Conservation (phyloP, 2,797 vertebrate species). For the Phoeniculus purpureus region DNA sequence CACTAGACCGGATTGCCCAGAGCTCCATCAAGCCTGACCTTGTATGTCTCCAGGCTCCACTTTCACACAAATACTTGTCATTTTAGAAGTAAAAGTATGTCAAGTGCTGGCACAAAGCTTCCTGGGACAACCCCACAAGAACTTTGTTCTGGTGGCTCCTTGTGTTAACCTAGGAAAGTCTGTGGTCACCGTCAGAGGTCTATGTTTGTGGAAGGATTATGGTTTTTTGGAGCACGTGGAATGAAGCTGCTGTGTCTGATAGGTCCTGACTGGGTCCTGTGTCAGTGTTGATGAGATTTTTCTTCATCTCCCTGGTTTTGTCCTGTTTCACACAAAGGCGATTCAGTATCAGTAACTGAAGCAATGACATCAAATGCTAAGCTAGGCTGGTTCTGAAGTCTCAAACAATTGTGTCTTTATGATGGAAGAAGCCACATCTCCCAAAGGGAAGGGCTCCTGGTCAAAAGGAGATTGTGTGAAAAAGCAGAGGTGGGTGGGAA, state of each 20-base stretch:
- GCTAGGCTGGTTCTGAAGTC: background rate
- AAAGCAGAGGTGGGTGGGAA: background rate
- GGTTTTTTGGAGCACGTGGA: background rate
- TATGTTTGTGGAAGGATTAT: background rate
- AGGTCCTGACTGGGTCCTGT: background rate
- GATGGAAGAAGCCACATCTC: background rate
- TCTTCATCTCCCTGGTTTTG: background rate
- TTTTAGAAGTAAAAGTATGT: background rate
- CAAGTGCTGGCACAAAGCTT: background rate
- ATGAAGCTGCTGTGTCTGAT: background rate
- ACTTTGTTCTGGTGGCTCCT: background rate
- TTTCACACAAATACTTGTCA: background rate
- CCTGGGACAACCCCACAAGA: background rate
- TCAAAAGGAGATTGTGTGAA: background rate
- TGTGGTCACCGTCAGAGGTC: background rate
- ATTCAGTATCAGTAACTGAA: conserved; percentile 1
- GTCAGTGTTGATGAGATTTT: background rate
- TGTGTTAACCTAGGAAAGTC: background rate
- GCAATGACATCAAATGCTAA: conserved; percentile 25
- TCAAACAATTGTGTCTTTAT: background rate
- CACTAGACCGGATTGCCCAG: no score
- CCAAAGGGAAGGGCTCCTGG: background rate
- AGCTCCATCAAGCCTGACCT: no score
- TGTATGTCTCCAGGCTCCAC: background rate
- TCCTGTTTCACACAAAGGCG: background rate